A percentile compares a stretch with the other conserved stretches of the same genome.
Evolutionary conservation across 2,797 vertebrate genomes (phyloP).

Genomic region (Esox masquinongy): DNA sequence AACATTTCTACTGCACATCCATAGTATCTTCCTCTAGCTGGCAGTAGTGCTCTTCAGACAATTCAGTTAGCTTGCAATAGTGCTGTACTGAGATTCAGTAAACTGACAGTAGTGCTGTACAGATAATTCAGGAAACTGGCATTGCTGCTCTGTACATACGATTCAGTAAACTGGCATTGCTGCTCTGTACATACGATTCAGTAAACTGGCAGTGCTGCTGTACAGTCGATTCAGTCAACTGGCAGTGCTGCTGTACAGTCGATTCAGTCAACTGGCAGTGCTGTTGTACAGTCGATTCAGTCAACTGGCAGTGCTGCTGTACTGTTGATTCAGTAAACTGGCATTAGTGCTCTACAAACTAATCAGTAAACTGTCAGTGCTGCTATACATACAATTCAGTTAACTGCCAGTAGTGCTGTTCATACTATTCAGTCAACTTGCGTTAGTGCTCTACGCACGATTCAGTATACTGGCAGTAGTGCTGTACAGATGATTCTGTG

Average conservation of each 20-base stretch:
- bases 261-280: neutral
- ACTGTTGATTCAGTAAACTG: conserved; percentile 1
- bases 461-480: too few relatives aligned
- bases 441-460: neutral
- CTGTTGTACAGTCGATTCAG: neutral
- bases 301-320: neutral
- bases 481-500: conserved; percentile 1
- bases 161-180: neutral
- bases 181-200: too few relatives aligned
- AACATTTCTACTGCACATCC: too few relatives aligned
- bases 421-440: too few relatives aligned
- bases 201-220: neutral
- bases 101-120: neutral
- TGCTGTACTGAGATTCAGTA: neutral
- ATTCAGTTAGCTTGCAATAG: neutral
- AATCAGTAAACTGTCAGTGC: neutral
- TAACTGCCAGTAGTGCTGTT: neutral
- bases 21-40: too few relatives aligned
- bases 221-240: too few relatives aligned
- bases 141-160: neutral
- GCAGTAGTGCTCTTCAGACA: neutral
- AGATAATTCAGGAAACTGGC: conserved; percentile 6
- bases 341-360: neutral
- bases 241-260: neutral
- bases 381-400: neutral